Conservation (phyloP, 2,113 vertebrate genomes). For the Archilochus colubris region DNA sequence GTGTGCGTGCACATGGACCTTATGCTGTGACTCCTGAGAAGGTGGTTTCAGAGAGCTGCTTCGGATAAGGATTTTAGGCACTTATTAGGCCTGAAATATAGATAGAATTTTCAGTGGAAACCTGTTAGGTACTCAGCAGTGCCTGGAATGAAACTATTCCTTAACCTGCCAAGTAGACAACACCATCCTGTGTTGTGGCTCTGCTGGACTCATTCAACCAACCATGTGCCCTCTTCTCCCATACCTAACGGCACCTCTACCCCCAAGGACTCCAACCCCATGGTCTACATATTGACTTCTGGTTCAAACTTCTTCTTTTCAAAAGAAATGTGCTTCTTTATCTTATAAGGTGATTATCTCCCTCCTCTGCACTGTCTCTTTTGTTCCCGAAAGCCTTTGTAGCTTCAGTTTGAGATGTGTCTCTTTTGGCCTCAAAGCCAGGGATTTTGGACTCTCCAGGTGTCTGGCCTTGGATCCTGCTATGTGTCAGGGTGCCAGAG, state of each 20-base stretch:
- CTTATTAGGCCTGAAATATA: neutral
- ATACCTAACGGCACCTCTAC: neutral
- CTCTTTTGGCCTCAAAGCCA: neutral
- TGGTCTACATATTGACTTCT: neutral
- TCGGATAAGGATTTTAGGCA: neutral
- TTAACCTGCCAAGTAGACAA: neutral
- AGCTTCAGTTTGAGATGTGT: neutral
- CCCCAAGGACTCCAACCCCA: neutral
- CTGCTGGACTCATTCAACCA: neutral
- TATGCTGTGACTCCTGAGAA: neutral
- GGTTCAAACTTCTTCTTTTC: neutral
- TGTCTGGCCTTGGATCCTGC: neutral
- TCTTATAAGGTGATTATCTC: neutral
- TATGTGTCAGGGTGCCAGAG: neutral
- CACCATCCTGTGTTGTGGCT: neutral
- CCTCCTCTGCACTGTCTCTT: neutral
- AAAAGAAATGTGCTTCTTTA: neutral
- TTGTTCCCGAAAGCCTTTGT: neutral
- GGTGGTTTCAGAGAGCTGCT: neutral
- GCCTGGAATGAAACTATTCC: neutral
- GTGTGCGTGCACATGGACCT: neutral
- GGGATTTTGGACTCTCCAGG: neutral
- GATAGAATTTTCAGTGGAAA: neutral
- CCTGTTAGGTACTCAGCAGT: neutral
- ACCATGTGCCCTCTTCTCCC: neutral